phyloP scores from a whole-genome alignment of 2,797 vertebrate species.

The Anas capensis region DNA sequence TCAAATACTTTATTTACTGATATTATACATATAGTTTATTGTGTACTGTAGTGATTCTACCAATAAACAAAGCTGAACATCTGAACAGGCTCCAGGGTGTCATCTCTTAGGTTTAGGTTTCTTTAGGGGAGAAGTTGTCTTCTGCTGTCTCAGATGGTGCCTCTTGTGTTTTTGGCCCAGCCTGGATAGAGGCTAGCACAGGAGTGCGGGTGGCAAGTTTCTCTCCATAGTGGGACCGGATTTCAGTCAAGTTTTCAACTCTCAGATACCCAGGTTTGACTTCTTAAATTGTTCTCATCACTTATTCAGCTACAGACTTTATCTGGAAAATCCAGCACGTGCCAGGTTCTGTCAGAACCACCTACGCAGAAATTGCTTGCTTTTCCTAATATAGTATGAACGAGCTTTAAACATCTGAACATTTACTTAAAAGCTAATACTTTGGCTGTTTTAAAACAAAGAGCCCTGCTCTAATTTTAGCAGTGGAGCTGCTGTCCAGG shows the following conservation, averaged over 20 bases:
- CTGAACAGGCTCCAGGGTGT: neutral
- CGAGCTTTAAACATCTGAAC: neutral
- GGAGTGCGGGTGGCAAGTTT: neutral
- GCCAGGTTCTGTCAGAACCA: neutral
- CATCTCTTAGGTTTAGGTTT: neutral
- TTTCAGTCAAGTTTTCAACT: neutral
- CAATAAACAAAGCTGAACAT: neutral
- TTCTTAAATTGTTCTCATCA: neutral
- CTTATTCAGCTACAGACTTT: neutral
- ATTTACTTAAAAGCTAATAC: neutral
- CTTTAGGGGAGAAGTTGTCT: neutral
- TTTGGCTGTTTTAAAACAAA: neutral
- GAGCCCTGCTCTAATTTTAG: slow-evolving; percentile 10
- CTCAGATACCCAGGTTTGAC: neutral
- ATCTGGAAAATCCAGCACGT: neutral
- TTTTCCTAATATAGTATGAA: neutral
- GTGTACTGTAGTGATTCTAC: neutral
- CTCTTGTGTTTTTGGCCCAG: neutral
- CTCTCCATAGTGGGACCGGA: neutral
- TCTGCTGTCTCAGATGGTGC: neutral
- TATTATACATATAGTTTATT: neutral
- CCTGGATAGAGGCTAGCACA: neutral
- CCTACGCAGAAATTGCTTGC: neutral
- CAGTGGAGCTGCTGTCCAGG: neutral
- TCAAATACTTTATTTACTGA: neutral